Percentiles rank a stretch among this genome's conserved stretches.
These are phyloP conservation scores for Drosophila mettleri DNA, from an alignment of 2,888 invertebrate species.

Conservation along the genomic window DNA sequence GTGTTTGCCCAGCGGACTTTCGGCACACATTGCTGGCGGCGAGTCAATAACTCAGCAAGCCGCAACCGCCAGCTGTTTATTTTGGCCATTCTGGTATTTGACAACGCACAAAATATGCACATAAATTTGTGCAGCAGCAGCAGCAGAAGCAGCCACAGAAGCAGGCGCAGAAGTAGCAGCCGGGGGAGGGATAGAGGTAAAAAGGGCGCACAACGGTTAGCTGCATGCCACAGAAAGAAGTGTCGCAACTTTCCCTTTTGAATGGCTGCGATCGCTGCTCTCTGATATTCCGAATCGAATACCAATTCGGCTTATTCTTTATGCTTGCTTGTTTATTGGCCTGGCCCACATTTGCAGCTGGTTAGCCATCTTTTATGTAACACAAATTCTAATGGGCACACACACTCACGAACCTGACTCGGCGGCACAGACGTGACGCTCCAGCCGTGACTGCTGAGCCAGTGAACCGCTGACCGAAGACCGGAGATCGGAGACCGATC, in stretches of 20 bases:
- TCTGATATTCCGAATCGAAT: conserved; percentile 46
- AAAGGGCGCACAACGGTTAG: conserved; percentile 40
- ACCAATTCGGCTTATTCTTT: conserved; percentile 32
- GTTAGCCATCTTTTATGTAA: conserved; percentile 47
- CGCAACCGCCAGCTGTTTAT: conserved; percentile 56
- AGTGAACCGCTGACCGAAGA: conserved; percentile 16
- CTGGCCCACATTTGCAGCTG: conserved; percentile 51
- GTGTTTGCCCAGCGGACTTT: conserved; percentile 52
- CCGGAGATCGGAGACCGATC: conserved; percentile 1
- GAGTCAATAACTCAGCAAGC: conserved; percentile 60
- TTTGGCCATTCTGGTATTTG: conserved; percentile 60
- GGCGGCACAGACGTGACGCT: conserved; percentile 26
- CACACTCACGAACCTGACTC: conserved; percentile 20
- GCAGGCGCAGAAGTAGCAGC: too few relatives aligned
- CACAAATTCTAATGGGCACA: conserved; percentile 49
- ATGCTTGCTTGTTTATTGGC: conserved; percentile 32
- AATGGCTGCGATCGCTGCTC: conserved; percentile 55
- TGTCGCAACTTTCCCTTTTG: conserved; percentile 78
- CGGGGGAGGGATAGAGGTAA: neutral
- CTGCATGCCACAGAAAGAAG: conserved; percentile 60
- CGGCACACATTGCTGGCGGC: conserved; percentile 57
- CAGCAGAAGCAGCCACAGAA: conserved; percentile 8
- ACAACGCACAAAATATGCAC: conserved; percentile 62
- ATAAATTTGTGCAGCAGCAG: conserved; percentile 63
- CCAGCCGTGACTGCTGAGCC: conserved; percentile 17